phyloP scores from a whole-genome alignment of 1,140 invertebrate species.

The Drosophila nigromelanica region DNA sequence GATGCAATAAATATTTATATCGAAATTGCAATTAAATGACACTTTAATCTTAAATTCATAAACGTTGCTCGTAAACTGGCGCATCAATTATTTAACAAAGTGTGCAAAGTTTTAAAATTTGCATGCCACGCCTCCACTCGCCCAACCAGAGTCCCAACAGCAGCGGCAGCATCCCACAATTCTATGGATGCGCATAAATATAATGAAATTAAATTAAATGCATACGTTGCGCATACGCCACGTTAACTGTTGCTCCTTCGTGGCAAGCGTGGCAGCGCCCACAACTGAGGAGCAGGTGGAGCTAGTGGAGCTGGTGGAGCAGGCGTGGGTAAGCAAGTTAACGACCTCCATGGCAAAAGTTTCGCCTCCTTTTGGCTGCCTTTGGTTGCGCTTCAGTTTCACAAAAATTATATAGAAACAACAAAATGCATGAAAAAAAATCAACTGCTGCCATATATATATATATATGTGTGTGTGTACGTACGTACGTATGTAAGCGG shows the following conservation, averaged over 20 bases:
- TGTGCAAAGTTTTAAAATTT: slow-evolving; percentile 73
- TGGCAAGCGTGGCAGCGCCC: slow-evolving; percentile 3
- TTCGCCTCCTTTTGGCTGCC: slow-evolving; percentile 69
- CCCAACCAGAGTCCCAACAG: too few relatives aligned
- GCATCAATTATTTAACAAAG: slow-evolving; percentile 80
- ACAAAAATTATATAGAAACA: slow-evolving; percentile 82
- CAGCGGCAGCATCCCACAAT: slow-evolving; percentile 22
- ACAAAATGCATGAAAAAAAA: slow-evolving; percentile 38
- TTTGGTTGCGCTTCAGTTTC: slow-evolving; percentile 77
- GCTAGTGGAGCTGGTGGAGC: neutral
- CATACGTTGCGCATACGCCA: slow-evolving; percentile 81
- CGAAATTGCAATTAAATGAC: slow-evolving; percentile 74
- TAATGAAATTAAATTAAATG: slow-evolving; percentile 83
- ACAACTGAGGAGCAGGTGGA: neutral
- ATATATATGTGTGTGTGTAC: neutral
- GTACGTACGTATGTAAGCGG: slow-evolving; percentile 28
- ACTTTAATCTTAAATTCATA: slow-evolving; percentile 82
- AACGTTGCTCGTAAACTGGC: slow-evolving; percentile 46
- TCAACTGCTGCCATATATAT: neutral
- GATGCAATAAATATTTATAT: slow-evolving; percentile 52
- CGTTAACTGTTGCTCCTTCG: slow-evolving; percentile 76
- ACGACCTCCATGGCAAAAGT: slow-evolving; percentile 75
- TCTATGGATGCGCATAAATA: slow-evolving; percentile 80
- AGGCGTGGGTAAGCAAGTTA: slow-evolving; percentile 60
- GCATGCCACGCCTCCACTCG: slow-evolving; percentile 49